phyloP scores from a whole-genome alignment of 2,113 vertebrate species.

The Myotis brandtii region DNA sequence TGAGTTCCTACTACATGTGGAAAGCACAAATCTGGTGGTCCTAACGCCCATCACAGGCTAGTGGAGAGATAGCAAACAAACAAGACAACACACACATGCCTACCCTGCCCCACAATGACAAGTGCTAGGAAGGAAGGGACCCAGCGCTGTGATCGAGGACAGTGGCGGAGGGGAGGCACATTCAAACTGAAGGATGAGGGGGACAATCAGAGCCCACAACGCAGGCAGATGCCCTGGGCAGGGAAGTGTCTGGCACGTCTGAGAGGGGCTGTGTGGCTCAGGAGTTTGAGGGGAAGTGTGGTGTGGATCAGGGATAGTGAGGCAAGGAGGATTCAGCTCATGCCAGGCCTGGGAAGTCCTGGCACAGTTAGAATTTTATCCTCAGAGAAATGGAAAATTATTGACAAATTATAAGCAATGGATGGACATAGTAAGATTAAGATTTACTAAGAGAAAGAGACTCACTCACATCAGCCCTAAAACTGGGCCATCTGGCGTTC shows the following conservation, averaged over 20 bases:
- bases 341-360: neutral
- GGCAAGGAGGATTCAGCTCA: neutral
- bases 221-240: neutral
- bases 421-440: neutral
- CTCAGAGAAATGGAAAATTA: neutral
- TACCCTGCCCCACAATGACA: neutral
- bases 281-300: neutral
- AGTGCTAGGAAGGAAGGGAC: neutral
- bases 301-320: no score
- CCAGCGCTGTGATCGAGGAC: accelerated
- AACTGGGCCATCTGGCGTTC: neutral
- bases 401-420: neutral
- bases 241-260: accelerated
- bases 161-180: neutral
- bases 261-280: neutral
- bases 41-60: neutral
- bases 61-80: neutral
- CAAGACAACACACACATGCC: neutral
- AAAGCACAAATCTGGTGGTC: neutral
- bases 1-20: neutral
- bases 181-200: neutral
- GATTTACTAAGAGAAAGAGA: neutral
- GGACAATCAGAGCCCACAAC: accelerated
- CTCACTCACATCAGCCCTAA: neutral
- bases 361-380: neutral